phyloP scores from a whole-genome alignment of 2,888 invertebrate species.

The Automeris io region DNA sequence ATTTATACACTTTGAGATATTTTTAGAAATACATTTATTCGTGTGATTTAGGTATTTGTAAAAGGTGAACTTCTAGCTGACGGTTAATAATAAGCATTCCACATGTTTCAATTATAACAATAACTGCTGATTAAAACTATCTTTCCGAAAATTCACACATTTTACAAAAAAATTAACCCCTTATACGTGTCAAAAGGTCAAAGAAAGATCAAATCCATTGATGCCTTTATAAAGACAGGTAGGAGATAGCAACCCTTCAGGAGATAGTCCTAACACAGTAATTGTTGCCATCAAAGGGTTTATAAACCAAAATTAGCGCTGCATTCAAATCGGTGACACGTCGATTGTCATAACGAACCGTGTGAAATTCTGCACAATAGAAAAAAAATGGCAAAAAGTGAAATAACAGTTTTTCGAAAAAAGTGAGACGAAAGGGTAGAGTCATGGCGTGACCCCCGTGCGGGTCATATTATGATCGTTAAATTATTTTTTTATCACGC shows the following conservation, averaged over 20 bases:
- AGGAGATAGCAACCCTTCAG: constrained; percentile 43
- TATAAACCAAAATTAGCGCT: constrained; percentile 60
- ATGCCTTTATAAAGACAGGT: constrained; percentile 51
- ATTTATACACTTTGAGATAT: no score
- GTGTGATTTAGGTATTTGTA: no score
- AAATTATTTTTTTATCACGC: constrained; percentile 25
- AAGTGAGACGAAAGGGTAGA: constrained; percentile 44
- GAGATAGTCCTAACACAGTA: constrained; percentile 44
- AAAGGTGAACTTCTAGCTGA: no score
- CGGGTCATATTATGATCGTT: constrained; percentile 39
- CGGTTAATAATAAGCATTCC: no score
- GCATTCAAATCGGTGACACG: constrained; percentile 65
- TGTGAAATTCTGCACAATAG: constrained; percentile 65
- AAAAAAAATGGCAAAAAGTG: constrained; percentile 13
- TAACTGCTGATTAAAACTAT: constrained; percentile 38
- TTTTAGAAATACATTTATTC: no score
- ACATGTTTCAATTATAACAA: constrained; percentile 32
- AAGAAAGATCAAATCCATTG: constrained; percentile 55
- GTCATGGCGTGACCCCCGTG: constrained; percentile 40
- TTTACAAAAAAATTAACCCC: constrained; percentile 39
- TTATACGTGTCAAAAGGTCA: constrained; percentile 53
- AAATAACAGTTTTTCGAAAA: constrained; percentile 22
- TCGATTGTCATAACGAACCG: constrained; percentile 59
- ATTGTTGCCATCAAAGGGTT: constrained; percentile 58
- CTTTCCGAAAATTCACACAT: constrained; percentile 41